Evolutionary conservation across 2,113 vertebrate genomes (phyloP).

Genomic region (Syrmaticus mikado): DNA sequence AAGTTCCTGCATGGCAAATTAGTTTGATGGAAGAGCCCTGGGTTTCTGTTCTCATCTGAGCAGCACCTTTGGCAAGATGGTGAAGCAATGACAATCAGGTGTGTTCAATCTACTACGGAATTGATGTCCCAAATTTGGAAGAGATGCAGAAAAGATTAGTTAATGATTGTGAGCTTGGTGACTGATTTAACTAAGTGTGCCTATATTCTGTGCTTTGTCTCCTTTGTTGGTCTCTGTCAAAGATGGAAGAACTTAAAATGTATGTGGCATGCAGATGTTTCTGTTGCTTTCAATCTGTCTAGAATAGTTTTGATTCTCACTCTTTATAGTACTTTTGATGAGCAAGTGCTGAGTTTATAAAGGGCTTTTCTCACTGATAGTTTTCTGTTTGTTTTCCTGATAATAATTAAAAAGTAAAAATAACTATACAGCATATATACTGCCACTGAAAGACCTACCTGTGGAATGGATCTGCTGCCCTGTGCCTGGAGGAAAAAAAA

Average conservation of each 20-base stretch:
- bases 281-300: not conserved
- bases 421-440: not conserved
- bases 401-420: not conserved
- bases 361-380: not conserved
- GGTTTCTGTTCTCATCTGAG: not conserved
- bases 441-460: accelerated
- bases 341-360: not conserved
- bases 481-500: not conserved
- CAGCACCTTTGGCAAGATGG: not conserved
- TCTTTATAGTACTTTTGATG: not conserved
- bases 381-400: not conserved
- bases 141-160: not conserved
- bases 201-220: not conserved
- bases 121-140: not conserved
- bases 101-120: not conserved
- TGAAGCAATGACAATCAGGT: not conserved
- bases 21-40: not conserved
- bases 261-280: not conserved
- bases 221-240: not conserved
- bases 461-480: not conserved
- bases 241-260: not conserved
- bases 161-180: not conserved
- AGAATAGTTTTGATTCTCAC: not conserved
- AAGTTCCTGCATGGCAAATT: not conserved
- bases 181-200: accelerated